phyloP scores from a whole-genome alignment of 2,113 vertebrate genomes.

The Alaudala cheleensis region DNA sequence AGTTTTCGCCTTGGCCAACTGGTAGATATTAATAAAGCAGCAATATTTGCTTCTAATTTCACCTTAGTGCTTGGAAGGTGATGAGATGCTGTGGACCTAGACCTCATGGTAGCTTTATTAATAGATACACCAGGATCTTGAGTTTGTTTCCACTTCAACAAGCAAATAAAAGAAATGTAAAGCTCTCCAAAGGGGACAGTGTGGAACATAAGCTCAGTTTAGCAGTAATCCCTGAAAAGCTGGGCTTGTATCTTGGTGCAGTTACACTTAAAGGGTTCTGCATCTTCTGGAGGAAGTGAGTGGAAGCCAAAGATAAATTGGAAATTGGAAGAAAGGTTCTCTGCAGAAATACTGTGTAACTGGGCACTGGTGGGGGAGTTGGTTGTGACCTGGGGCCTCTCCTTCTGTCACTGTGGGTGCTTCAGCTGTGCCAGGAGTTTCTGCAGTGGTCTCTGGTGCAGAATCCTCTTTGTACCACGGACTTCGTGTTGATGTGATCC shows the following conservation, averaged over 20 bases:
- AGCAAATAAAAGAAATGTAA: neutral
- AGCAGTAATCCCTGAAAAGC: neutral
- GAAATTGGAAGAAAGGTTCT: neutral
- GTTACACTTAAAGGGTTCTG: neutral
- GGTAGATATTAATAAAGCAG: neutral
- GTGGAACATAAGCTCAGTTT: neutral
- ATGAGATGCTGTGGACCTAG: neutral
- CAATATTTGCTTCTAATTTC: neutral
- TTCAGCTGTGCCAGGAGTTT: neutral
- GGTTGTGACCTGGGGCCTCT: neutral
- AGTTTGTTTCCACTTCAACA: neutral
- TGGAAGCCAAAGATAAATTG: neutral
- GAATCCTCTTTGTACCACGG: neutral
- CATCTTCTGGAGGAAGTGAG: neutral
- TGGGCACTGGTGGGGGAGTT: neutral
- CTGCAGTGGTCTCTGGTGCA: neutral
- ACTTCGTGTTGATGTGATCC: neutral
- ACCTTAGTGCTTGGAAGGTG: neutral
- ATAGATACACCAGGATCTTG: neutral
- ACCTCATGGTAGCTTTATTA: neutral
- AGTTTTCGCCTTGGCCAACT: neutral
- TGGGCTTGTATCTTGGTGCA: neutral
- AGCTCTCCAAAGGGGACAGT: neutral
- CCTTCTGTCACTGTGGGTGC: rapidly evolving
- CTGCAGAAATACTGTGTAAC: neutral